phyloP scores from a whole-genome alignment of 2,113 vertebrate genomes.

The Oryzias woworae region DNA sequence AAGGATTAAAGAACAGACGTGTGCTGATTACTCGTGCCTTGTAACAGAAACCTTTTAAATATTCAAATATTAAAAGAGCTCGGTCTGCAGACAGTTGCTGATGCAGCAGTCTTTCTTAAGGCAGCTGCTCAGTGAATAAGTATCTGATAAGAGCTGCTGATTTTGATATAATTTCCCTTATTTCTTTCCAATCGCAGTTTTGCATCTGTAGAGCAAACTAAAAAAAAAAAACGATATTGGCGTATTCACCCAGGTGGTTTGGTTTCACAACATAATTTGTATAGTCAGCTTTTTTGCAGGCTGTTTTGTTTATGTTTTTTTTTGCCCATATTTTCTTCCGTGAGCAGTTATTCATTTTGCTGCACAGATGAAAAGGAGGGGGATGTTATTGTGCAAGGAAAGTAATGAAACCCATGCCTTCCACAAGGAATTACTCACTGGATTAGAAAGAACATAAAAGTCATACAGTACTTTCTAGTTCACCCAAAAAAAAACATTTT shows the following conservation, averaged over 20 bases:
- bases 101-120: conserved; percentile 1
- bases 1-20: background rate
- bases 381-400: background rate
- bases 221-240: background rate
- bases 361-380: background rate
- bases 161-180: background rate
- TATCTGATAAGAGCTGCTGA: background rate
- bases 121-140: conserved; percentile 4
- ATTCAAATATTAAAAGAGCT: conserved; percentile 11
- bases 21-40: conserved; percentile 20
- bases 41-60: conserved; percentile 22
- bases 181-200: background rate
- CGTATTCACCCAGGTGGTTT: background rate
- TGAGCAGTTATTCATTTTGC: background rate
- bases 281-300: too few species aligned
- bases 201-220: background rate
- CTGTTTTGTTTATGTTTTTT: too few species aligned
- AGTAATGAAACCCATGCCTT: background rate
- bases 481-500: too few species aligned
- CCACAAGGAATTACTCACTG: background rate
- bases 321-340: background rate
- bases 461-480: too few species aligned
- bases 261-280: too few species aligned
- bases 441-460: background rate
- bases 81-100: background rate